Conservation (phyloP, 1,140 invertebrate genomes). For the Lepidurus packardi region DNA sequence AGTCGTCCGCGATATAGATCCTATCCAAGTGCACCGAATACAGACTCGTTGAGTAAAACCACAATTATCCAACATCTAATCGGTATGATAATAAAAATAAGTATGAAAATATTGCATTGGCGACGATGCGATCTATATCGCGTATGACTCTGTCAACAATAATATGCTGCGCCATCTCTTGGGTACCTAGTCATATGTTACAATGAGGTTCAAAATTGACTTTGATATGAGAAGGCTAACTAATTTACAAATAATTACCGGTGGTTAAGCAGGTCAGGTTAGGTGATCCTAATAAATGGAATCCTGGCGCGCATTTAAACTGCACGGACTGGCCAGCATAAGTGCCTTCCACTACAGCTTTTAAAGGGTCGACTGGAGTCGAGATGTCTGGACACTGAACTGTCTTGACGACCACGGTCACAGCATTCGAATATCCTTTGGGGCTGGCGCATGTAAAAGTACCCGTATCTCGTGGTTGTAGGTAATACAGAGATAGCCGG, state of each 20-base stretch:
- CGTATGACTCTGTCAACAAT: no score
- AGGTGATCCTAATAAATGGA: constrained; percentile 58
- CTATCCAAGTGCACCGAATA: no score
- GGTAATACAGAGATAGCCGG: constrained; percentile 72
- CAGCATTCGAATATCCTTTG: constrained; percentile 68
- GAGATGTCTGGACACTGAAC: constrained; percentile 39
- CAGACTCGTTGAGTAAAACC: no score
- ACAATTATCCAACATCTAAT: no score
- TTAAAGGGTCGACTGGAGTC: constrained; percentile 33
- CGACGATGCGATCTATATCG: no score
- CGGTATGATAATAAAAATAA: no score
- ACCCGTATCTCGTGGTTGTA: constrained; percentile 71
- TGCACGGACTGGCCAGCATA: constrained; percentile 59
- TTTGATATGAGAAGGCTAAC: neutral
- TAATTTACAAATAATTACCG: constrained; percentile 47
- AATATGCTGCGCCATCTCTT: no score
- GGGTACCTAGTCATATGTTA: no score
- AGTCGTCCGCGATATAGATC: no score
- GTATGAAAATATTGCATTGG: no score
- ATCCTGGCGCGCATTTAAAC: constrained; percentile 65
- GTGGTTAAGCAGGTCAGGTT: constrained; percentile 68
- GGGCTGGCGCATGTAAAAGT: constrained; percentile 76
- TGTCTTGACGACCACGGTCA: constrained; percentile 68
- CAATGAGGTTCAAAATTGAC: no score
- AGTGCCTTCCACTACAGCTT: constrained; percentile 57